Base-by-base conservation (phyloP, 2,113 vertebrate species). In the Procapra przewalskii region DNA sequence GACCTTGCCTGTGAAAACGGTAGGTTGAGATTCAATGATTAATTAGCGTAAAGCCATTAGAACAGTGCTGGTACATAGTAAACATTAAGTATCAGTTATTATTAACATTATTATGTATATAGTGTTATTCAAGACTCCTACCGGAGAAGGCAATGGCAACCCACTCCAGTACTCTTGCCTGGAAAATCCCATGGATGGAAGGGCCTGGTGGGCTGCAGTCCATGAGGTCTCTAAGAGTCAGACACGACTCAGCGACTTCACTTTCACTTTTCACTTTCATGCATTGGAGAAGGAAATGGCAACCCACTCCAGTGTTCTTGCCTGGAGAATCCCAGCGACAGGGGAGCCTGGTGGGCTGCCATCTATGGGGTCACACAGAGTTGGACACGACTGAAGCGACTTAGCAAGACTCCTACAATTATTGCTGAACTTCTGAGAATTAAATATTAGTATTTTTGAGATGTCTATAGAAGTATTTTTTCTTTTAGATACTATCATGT, bases 21-120 rank as follows among this genome's bases (percentile, higher is more conserved):
- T 48, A 55, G 36, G 12, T 84, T 83, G 59, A 95, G 43, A 21
- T 12, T 91, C 81, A 95, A 50, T 95, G 55, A 64, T 31, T 93
- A 60, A 90, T n/a, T 10, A 29, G 15, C 36, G 15, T 79, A 52
- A 82, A 43, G 27, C 17, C 43, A 13, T 40, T 48, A 62, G 21
- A 88, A 92, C 33, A 79, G 6, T 45, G 6, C n/a, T 55, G 13
- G 25, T 80, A 91, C 6, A 13, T 67, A 36, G 17, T 67, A 13
- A 87, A 43, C 88, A 2, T 43, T 81, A 83, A 94, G 25, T 88
- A 40, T 86, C 67, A 7, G 19, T 52, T 75, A 31, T 92, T 62
- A 40, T 23, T 67, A 45, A 64, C 48, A 95, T 71, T 85, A 43
- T 57, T 84, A n/a, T 80, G 62, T 79, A 55, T 64, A 29, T 55